These are phyloP conservation scores for Cyphomyrus discorhynchus DNA, from an alignment of 2,113 vertebrate species.

Conservation along the genomic window DNA sequence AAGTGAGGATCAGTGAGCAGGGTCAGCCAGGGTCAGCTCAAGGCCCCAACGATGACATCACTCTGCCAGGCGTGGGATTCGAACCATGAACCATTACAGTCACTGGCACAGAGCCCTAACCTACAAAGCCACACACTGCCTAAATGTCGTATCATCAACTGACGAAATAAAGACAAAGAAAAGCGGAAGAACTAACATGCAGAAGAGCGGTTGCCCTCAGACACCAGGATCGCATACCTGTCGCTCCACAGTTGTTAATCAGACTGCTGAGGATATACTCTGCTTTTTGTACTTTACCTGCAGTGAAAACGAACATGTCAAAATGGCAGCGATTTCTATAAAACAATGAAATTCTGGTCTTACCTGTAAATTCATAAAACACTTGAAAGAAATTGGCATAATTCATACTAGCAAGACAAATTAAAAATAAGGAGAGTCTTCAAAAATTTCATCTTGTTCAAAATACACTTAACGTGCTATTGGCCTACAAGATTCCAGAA, in stretches of 20 bases:
- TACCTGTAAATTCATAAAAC: not conserved
- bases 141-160: not conserved
- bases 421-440: not conserved
- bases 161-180: not conserved
- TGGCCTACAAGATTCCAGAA: not conserved
- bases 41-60: not conserved
- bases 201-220: not conserved
- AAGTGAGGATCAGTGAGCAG: not conserved
- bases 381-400: not conserved
- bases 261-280: conserved; percentile 86
- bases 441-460: not conserved
- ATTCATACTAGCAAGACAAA: not conserved
- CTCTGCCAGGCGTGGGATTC: not conserved
- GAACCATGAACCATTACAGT: not conserved
- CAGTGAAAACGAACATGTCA: not conserved
- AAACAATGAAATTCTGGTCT: not conserved
- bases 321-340: not conserved
- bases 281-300: conserved; percentile 88
- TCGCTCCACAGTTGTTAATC: conserved; percentile 71
- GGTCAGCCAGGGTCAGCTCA: not conserved
- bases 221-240: conserved; percentile 56
- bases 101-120: not conserved
- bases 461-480: not conserved
- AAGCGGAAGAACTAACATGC: not conserved
- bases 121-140: not conserved